These are phyloP conservation scores for Melopsittacus undulatus DNA, from an alignment of 2,797 vertebrate genomes.

Conservation along the genomic window DNA sequence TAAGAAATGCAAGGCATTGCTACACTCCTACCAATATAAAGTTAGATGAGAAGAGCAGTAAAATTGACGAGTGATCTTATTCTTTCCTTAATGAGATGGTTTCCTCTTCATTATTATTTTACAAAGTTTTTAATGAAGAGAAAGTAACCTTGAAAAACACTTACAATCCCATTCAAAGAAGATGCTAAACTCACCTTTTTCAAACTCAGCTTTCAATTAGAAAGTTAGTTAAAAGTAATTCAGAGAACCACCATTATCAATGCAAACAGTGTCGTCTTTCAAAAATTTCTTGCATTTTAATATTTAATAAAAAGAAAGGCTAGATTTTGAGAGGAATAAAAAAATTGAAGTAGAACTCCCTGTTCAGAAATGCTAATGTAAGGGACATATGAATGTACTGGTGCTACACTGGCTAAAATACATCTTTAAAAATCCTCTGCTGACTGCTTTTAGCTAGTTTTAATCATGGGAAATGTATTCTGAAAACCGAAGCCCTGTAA, in stretches of 20 bases:
- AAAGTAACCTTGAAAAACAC: slow-evolving; percentile 81
- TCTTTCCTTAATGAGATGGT: slow-evolving; percentile 71
- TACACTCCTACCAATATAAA: slow-evolving; percentile 40
- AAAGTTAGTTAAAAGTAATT: slow-evolving; percentile 71
- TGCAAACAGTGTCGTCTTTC: slow-evolving; percentile 67
- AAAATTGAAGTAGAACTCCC: slow-evolving; percentile 49
- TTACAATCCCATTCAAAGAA: slow-evolving; percentile 69
- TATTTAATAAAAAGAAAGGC: slow-evolving; percentile 62
- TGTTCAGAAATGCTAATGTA: slow-evolving; percentile 48
- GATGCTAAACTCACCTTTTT: slow-evolving; percentile 67
- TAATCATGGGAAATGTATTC: slow-evolving; percentile 14
- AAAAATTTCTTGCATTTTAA: slow-evolving; percentile 57
- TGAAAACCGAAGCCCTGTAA: slow-evolving; percentile 8
- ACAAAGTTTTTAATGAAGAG: slow-evolving; percentile 78
- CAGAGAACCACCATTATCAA: slow-evolving; percentile 66
- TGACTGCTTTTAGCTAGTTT: slow-evolving; percentile 28
- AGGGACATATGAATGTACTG: slow-evolving; percentile 21
- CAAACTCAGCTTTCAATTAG: slow-evolving; percentile 69
- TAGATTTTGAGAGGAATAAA: slow-evolving; percentile 63
- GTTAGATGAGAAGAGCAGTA: slow-evolving; percentile 47
- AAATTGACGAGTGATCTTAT: slow-evolving; percentile 66
- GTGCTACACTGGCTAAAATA: background rate
- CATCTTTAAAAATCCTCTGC: slow-evolving; percentile 23
- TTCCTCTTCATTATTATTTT: slow-evolving; percentile 77
- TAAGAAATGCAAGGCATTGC: slow-evolving; percentile 39